Evolutionary conservation across 30 jellyfish, hydroid and myxozoan genomes (phyloP).

Genomic region (Turritopsis rubra): DNA sequence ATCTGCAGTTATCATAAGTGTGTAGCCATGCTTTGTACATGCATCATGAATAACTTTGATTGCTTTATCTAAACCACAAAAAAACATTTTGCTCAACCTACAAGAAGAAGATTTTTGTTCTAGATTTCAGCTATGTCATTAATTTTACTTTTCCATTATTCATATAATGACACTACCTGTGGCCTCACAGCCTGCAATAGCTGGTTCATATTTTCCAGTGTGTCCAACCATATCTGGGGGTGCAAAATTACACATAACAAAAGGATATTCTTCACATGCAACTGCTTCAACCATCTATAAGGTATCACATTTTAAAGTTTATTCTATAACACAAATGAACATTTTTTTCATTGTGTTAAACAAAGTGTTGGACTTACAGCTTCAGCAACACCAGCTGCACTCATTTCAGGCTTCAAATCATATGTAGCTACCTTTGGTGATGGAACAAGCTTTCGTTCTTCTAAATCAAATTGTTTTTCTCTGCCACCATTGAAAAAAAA

Average conservation of each 20-base stretch:
- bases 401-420: slow-evolving; percentile 98
- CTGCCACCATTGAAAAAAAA: slow-evolving; percentile 99
- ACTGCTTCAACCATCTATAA: slow-evolving; percentile 75
- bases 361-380: slow-evolving; percentile 48
- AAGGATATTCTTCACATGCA: slow-evolving; percentile 61
- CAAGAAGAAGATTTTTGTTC: neutral
- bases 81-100: neutral
- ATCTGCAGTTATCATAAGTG: slow-evolving; percentile 96
- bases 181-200: slow-evolving; percentile 91
- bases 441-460: slow-evolving; percentile 92
- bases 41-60: slow-evolving; percentile 88
- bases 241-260: slow-evolving; percentile 94
- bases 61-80: slow-evolving; percentile 37
- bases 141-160: too few relatives aligned
- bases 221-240: slow-evolving; percentile 99
- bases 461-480: slow-evolving; percentile 78
- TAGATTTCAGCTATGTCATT: too few relatives aligned
- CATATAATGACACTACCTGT: slow-evolving; percentile 57
- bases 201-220: slow-evolving; percentile 97
- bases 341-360: neutral
- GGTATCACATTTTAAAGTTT: neutral
- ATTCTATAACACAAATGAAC: too few relatives aligned
- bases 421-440: slow-evolving; percentile 99
- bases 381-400: slow-evolving; percentile 90
- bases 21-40: slow-evolving; percentile 80